Conservation (phyloP, 2,888 invertebrate genomes). For the Leucophenga maculata region DNA sequence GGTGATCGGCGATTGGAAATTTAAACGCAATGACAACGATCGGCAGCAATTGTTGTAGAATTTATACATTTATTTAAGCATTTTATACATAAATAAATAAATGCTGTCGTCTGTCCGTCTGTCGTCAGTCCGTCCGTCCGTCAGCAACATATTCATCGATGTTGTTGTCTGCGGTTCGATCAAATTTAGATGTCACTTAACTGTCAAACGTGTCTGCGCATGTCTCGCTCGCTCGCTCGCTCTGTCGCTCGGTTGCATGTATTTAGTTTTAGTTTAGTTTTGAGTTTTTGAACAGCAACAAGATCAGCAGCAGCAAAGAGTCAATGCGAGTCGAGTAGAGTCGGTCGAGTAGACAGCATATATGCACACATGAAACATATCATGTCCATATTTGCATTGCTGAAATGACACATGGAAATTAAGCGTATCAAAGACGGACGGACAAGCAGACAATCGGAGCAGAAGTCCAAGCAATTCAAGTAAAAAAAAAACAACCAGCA, state of each 20-base stretch:
- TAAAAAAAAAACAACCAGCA: slow-evolving; percentile 35
- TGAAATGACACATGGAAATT: slow-evolving; percentile 65
- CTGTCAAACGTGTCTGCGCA: slow-evolving; percentile 55
- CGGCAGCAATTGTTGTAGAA: slow-evolving; percentile 43
- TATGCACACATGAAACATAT: slow-evolving; percentile 20
- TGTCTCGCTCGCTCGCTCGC: slow-evolving; percentile 44
- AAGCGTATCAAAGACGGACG: slow-evolving; percentile 41
- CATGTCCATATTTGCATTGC: slow-evolving; percentile 66
- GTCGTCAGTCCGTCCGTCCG: neutral
- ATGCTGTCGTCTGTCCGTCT: neutral
- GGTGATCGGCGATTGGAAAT: slow-evolving; percentile 28
- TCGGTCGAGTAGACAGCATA: slow-evolving; percentile 15
- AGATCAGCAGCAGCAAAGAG: neutral
- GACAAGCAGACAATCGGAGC: slow-evolving; percentile 41
- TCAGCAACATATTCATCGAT: slow-evolving; percentile 3
- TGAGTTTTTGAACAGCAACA: slow-evolving; percentile 41
- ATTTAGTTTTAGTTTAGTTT: slow-evolving; percentile 30
- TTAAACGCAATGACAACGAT: slow-evolving; percentile 18
- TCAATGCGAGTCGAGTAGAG: neutral
- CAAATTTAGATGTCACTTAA: slow-evolving; percentile 66
- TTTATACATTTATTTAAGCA: slow-evolving; percentile 65
- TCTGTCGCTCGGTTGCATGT: neutral
- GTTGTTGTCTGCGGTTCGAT: slow-evolving; percentile 17
- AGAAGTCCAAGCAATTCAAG: slow-evolving; percentile 39
- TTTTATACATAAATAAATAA: slow-evolving; percentile 46